Percentiles rank a stretch among this genome's conserved stretches.
These are phyloP conservation scores for Siniperca scherzeri DNA, from an alignment of 2,797 vertebrate genomes.

Conservation along the genomic window DNA sequence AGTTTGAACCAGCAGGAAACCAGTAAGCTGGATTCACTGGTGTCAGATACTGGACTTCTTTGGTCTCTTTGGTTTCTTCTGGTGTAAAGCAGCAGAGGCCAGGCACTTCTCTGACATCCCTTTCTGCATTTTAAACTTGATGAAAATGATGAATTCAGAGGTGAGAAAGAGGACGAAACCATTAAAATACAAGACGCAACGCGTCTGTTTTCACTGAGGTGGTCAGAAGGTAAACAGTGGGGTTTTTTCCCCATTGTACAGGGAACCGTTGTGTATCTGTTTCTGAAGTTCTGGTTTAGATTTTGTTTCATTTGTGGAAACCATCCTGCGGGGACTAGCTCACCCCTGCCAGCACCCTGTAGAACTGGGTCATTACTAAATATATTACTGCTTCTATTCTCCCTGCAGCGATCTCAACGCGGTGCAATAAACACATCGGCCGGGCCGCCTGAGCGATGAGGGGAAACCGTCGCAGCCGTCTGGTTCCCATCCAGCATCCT, in stretches of 20 bases:
- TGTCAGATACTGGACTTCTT: too few relatives aligned
- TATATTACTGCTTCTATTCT: conserved; percentile 4
- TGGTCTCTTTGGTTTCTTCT: too few relatives aligned
- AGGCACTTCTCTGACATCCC: not conserved
- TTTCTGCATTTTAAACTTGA: not conserved
- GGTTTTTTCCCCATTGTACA: not conserved
- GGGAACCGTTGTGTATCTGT: not conserved
- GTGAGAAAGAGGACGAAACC: not conserved
- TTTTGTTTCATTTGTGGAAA: not conserved
- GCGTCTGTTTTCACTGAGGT: not conserved
- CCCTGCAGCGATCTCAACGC: conserved; percentile 10
- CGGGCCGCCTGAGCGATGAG: not conserved
- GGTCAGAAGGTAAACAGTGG: not conserved
- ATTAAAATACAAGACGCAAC: not conserved
- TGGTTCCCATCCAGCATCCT: conserved; percentile 26
- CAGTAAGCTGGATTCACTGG: too few relatives aligned
- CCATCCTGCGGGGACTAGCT: conserved; percentile 1
- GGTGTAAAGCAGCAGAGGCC: not conserved
- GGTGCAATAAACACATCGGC: not conserved
- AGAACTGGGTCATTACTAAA: conserved; percentile 58
- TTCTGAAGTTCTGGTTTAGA: not conserved
- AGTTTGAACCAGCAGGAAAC: too few relatives aligned
- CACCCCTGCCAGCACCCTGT: conserved; percentile 2
- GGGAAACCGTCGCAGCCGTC: not conserved
- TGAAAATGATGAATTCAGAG: not conserved